Conservation (phyloP, 2,797 vertebrate species). For the Botia almorhae region DNA sequence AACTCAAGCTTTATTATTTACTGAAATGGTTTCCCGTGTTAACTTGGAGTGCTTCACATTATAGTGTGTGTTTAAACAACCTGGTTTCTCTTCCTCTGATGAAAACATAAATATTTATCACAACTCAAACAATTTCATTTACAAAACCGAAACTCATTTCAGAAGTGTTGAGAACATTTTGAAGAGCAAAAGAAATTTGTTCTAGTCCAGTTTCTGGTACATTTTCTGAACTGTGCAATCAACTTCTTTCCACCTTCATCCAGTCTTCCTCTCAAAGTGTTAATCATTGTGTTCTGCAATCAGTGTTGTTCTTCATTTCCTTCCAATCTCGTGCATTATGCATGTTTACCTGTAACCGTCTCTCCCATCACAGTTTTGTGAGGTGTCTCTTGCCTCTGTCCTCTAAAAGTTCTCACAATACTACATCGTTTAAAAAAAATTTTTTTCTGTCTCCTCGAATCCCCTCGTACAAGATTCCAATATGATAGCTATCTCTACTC, state of each 20-base stretch:
- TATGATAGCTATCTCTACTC: neutral
- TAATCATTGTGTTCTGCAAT: conserved; percentile 8
- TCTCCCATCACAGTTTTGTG: neutral
- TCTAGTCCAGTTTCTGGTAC: conserved; percentile 30
- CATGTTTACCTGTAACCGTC: conserved; percentile 37
- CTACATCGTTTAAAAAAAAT: neutral
- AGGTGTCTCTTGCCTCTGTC: neutral
- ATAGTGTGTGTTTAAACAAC: neutral
- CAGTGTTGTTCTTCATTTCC: conserved; percentile 37
- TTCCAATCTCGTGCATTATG: conserved; percentile 44
- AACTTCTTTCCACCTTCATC: conserved; percentile 18
- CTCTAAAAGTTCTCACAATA: neutral
- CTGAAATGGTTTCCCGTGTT: neutral
- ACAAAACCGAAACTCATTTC: conserved; percentile 44
- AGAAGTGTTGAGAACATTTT: conserved; percentile 13
- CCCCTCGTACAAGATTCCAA: neutral
- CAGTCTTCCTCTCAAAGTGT: conserved; percentile 25
- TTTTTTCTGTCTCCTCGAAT: neutral
- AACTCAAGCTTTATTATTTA: neutral
- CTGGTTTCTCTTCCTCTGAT: neutral
- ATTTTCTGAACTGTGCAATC: conserved; percentile 21
- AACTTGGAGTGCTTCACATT: neutral
- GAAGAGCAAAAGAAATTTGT: conserved; percentile 7
- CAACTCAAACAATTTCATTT: conserved; percentile 40
- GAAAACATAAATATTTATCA: conserved; percentile 50